A percentile compares a stretch with the other conserved stretches of the same genome.
These are phyloP conservation scores for Mungos mungo DNA, from an alignment of 2,113 vertebrate genomes.

Conservation along the genomic window DNA sequence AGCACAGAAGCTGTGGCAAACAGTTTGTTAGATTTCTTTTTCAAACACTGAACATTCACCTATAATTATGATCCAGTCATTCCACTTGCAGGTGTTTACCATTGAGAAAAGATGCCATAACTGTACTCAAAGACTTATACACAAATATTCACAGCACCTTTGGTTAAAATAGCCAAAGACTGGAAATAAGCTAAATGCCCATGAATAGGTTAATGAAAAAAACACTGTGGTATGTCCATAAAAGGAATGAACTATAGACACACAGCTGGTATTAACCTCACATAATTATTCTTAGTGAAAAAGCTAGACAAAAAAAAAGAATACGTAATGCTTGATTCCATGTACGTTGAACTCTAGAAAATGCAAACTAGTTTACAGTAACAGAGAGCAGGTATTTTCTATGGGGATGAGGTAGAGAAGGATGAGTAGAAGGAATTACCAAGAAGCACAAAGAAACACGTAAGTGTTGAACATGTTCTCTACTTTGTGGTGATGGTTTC, in stretches of 20 bases:
- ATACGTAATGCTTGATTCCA: neutral
- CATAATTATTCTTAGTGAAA: neutral
- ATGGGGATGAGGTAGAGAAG: accelerated
- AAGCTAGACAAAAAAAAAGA: neutral
- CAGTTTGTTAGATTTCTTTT: neutral
- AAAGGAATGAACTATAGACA: neutral
- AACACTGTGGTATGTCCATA: neutral
- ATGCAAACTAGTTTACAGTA: neutral
- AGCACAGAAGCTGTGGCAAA: neutral
- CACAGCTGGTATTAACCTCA: neutral
- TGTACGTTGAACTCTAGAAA: neutral
- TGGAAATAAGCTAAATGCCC: neutral
- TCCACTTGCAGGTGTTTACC: neutral
- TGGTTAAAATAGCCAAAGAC: neutral
- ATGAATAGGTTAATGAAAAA: neutral
- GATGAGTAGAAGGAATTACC: neutral
- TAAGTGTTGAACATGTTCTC: neutral
- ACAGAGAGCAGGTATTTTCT: neutral
- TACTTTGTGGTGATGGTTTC: neutral
- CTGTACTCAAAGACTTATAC: neutral
- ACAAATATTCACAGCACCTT: neutral
- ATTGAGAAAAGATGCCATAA: neutral
- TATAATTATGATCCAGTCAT: neutral
- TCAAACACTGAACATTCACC: neutral
- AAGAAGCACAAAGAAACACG: neutral